Evolutionary conservation across 2,797 vertebrate species (phyloP).

Genomic region (Chromobotia macracanthus): DNA sequence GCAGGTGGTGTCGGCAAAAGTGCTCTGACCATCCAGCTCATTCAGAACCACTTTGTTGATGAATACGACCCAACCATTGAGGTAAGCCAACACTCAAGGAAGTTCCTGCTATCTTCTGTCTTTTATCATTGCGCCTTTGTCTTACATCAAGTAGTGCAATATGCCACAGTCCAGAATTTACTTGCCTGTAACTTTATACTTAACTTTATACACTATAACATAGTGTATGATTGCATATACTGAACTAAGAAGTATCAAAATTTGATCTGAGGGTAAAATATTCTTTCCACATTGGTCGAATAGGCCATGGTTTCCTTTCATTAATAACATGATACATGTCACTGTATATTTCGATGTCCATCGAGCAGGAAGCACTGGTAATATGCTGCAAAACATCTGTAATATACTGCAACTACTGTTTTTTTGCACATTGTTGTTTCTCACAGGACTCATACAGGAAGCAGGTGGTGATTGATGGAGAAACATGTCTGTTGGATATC

Average conservation of each 20-base stretch:
- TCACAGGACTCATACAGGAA: constrained; percentile 95
- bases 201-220: no score
- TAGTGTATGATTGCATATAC: background rate
- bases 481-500: constrained; percentile 96
- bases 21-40: constrained; percentile 90
- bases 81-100: constrained; percentile 67
- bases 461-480: constrained; percentile 96
- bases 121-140: background rate
- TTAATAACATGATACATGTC: background rate
- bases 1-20: constrained; percentile 90
- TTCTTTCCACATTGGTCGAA: background rate
- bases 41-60: constrained; percentile 91
- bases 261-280: background rate
- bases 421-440: background rate
- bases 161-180: background rate
- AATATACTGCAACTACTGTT: no score
- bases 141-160: background rate
- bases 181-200: background rate
- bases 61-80: constrained; percentile 91
- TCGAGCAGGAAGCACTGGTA: background rate
- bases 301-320: background rate
- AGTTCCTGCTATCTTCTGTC: background rate
- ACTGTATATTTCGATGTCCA: background rate
- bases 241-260: background rate
- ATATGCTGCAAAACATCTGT: background rate